Conservation (phyloP, 2,797 vertebrate species). For the Tokudaia muenninki region DNA sequence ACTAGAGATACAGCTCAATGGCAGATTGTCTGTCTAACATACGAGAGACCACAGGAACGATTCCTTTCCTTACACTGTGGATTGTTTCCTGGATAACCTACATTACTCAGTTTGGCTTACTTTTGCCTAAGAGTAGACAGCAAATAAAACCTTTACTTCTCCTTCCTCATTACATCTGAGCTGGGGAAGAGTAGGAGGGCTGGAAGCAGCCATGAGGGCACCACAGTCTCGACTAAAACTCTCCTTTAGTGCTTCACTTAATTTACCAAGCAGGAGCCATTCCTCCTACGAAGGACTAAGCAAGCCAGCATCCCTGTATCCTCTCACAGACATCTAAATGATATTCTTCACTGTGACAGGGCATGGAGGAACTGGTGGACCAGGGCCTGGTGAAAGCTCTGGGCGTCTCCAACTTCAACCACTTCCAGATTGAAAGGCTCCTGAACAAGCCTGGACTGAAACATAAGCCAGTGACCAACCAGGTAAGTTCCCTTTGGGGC, state of each 20-base stretch:
- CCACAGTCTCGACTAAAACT: not conserved
- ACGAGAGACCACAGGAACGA: not conserved
- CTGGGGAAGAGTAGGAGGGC: not conserved
- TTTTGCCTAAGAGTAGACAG: not conserved
- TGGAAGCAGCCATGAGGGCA: not conserved
- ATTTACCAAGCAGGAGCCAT: rapidly evolving
- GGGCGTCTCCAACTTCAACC: slow-evolving; percentile 94
- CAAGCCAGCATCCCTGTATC: not conserved
- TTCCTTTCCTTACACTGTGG: not conserved
- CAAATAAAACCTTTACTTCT: not conserved
- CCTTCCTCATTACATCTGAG: not conserved
- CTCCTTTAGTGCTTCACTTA: not conserved
- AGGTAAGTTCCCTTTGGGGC: slow-evolving; percentile 86
- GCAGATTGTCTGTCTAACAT: not conserved
- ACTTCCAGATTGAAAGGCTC: slow-evolving; percentile 91
- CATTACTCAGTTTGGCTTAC: not conserved
- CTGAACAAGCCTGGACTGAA: slow-evolving; percentile 94
- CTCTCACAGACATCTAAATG: too few relatives aligned
- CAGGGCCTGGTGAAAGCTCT: slow-evolving; percentile 92
- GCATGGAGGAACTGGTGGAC: slow-evolving; percentile 93
- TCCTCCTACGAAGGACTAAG: not conserved
- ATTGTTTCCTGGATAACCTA: not conserved
- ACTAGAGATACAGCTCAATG: not conserved
- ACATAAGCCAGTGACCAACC: slow-evolving; percentile 91
- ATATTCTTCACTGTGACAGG: slow-evolving; percentile 77